Conservation (phyloP, 2,888 invertebrate genomes). For the Anthophora plumipes region DNA sequence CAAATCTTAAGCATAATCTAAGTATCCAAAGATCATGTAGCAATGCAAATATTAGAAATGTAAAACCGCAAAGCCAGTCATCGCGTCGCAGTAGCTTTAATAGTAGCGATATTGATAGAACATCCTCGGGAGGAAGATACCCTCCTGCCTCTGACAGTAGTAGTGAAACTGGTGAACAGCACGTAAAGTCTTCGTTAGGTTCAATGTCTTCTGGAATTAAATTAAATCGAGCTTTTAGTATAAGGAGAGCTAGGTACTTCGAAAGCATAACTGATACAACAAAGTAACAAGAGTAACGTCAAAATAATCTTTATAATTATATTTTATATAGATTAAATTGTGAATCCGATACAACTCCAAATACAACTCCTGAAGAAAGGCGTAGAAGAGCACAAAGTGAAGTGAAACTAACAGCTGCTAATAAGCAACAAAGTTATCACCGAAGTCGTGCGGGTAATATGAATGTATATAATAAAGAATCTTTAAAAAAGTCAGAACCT, state of each 20-base stretch:
- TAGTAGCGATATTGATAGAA: conserved; percentile 74
- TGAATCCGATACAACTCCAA: conserved; percentile 80
- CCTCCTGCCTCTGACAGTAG: conserved; percentile 77
- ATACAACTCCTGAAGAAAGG: conserved; percentile 78
- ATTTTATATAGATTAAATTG: conserved; percentile 69
- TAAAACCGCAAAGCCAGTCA: conserved; percentile 69
- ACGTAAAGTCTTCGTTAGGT: conserved; percentile 60
- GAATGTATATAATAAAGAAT: conserved; percentile 71
- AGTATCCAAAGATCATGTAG: conserved; percentile 85
- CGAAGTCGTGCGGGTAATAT: conserved; percentile 72
- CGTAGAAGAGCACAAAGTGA: conserved; percentile 74
- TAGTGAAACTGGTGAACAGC: conserved; percentile 77
- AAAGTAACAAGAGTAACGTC: not conserved
- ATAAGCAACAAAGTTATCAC: conserved; percentile 73
- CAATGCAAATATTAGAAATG: conserved; percentile 83
- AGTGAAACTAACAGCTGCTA: conserved; percentile 66
- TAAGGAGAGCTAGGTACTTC: conserved; percentile 75
- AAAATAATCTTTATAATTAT: not conserved
- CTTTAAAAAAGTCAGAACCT: conserved; percentile 72
- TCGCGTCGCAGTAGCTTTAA: conserved; percentile 78
- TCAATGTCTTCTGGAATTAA: conserved; percentile 78
- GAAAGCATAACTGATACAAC: conserved; percentile 1
- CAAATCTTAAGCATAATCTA: conserved; percentile 69
- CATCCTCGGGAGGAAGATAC: conserved; percentile 66
- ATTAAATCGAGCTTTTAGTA: conserved; percentile 78